phyloP scores from a whole-genome alignment of 2,888 invertebrate genomes.

The Lomographa bimaculata region DNA sequence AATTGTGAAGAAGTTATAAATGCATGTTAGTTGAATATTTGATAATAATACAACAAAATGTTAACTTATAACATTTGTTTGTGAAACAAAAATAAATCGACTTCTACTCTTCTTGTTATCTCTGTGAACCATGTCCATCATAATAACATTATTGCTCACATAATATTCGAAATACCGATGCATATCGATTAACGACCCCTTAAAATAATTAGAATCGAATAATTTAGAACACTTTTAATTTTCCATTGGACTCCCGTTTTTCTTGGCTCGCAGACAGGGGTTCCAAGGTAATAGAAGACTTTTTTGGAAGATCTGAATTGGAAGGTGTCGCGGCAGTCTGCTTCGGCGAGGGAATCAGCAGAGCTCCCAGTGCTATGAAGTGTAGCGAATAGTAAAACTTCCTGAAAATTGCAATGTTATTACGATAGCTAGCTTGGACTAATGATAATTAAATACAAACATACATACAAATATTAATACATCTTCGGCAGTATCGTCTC shows the following conservation, averaged over 20 bases:
- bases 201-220: conserved; percentile 1
- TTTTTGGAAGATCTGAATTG: conserved; percentile 43
- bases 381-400: conserved; percentile 82
- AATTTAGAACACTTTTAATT: conserved; percentile 55
- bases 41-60: background rate
- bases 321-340: conserved; percentile 25
- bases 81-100: too few relatives aligned
- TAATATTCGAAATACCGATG: conserved; percentile 1
- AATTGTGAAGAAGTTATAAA: too few relatives aligned
- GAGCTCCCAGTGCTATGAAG: conserved; percentile 73
- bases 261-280: conserved; percentile 28
- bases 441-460: too few relatives aligned
- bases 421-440: background rate
- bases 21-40: background rate
- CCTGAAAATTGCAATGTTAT: conserved; percentile 61
- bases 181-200: conserved; percentile 1
- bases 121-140: too few relatives aligned
- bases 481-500: too few relatives aligned
- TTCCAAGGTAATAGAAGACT: conserved; percentile 36
- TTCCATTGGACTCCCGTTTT: conserved; percentile 57
- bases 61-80: background rate
- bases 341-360: conserved; percentile 59
- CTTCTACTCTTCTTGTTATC: too few relatives aligned
- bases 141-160: background rate
- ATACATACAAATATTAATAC: too few relatives aligned